Evolutionary conservation across 2,113 vertebrate genomes (phyloP), one percentile per base, ranked within the genome.

Genomic region (Terrapene triunguis): DNA sequence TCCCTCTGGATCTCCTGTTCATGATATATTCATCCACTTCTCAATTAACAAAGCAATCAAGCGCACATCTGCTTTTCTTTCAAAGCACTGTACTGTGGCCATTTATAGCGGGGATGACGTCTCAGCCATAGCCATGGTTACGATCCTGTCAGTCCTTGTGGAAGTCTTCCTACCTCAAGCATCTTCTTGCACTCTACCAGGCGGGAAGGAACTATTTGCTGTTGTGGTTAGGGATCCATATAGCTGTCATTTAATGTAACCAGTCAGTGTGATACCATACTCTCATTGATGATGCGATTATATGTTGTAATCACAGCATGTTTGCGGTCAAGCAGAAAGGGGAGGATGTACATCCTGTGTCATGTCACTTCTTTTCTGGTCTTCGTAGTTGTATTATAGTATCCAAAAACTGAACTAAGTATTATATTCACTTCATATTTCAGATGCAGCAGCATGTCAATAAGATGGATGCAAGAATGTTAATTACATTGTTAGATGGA

Each of bases 191-290:
- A 6, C 38, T 53, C 81, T 22, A 32, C 0, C 0, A n/a, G 47
- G 25, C 5, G 6, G 29, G 42, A 51, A 6, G 57, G 35, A 84
- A 38, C 47, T 4, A 3, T 44, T 42, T 51, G 57, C 51, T 0
- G 5, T 32, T 42, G 48, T 32, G 44, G 38, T 38, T 0, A 5
- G 10, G 51, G 51, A 0, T 0, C 51, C n/a, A 57, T 17, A 27
- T 0, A 0, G 44, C 10, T 4, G 1, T 27, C 3, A 4, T 44
- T 62, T 10, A 22, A 16, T 1, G 0, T 1, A 1, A 27, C 55
- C 42, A 1, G 0, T 35, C 51, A 38, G 29, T 16, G n/a, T 27
- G 24, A 44, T 76, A 42, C 74, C 74, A 5, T 25, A 7, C 51
- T 42, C 22, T 17, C 51, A 25, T 14, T 3, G n/a, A 11, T 10